Base-by-base conservation (phyloP, 2,888 invertebrate genomes). In the Dryadula phaetusa region DNA sequence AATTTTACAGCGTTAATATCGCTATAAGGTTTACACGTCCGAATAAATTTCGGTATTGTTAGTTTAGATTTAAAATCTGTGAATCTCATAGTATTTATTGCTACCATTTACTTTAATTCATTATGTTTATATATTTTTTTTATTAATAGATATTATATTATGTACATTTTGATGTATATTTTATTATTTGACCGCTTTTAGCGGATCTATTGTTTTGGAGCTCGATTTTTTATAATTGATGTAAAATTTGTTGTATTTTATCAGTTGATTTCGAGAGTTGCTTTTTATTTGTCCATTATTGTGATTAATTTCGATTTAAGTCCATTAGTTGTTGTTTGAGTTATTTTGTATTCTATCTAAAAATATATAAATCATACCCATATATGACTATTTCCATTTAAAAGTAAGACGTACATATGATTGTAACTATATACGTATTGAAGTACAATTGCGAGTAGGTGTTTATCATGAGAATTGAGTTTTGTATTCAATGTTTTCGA, bases 1-100 rank as follows among this genome's bases (percentile, higher is more conserved):
- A 91, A 90, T 87, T 89, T 90, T 90, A 90, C 89, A 90, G 66
- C 83, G 86, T 87, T 87, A 86, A 86, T 83, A 80, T 86, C 87
- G 88, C 90, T 87, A 86, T 89, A 88, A 86, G 87, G 81, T 87
- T 88, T 86, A 88, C 84, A 85, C 84, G 81, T 82, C 88, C 85
- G 89, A 88, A 83, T 85, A 84, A 82, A 83, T 83, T 86, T 90
- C 88, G 90, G 90, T 91, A 88, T 89, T 92, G 90, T 91, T 91
- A 92, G 90, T 88, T 92, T 92, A 91, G 91, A 91, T 92, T 91
- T 88, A 81, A 87, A 91, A 92, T 92, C 92, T 92, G 92, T 92
- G 92, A 92, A 92, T 92, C 92, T 92, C 92, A 92, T 90, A 92
- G 91, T 92, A 92, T 92, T 92, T 92, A 92, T 92, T 90, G 87